phyloP scores from a whole-genome alignment of 1,140 invertebrate genomes.

The Drepana arcuata region DNA sequence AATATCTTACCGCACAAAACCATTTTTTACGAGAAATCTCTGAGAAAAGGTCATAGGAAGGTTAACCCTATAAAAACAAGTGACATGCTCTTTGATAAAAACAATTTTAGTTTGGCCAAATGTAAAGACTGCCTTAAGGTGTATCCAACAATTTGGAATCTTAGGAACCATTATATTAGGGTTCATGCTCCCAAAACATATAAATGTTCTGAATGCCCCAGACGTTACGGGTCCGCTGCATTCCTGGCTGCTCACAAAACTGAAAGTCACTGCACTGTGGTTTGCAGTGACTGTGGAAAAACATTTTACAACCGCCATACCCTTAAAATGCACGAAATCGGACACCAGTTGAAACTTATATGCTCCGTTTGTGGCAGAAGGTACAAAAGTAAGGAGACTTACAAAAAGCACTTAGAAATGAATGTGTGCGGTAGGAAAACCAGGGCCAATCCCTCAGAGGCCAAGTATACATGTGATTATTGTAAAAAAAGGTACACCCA shows the following conservation, averaged over 20 bases:
- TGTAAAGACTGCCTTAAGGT: conserved; percentile 39
- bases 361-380: conserved; percentile 48
- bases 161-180: conserved; percentile 47
- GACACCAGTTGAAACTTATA: conserved; percentile 32
- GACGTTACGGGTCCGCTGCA: conserved; percentile 38
- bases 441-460: conserved; percentile 33
- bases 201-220: conserved; percentile 36
- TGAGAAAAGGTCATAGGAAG: too few relatives aligned
- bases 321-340: conserved; percentile 47
- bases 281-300: conserved; percentile 51
- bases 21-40: too few relatives aligned
- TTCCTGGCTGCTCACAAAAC: conserved; percentile 35
- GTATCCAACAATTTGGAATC: conserved; percentile 30
- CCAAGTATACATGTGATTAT: conserved; percentile 52
- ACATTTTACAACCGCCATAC: conserved; percentile 42
- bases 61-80: too few relatives aligned
- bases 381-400: conserved; percentile 50
- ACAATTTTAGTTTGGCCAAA: conserved; percentile 23
- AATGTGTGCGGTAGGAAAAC: conserved; percentile 42
- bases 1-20: background rate
- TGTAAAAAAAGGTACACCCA: conserved; percentile 57
- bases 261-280: conserved; percentile 34
- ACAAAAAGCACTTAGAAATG: conserved; percentile 47
- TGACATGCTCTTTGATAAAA: conserved; percentile 38
- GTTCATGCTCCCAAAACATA: conserved; percentile 47